These are phyloP conservation scores for Halcyon leucocephala DNA, from an alignment of 2,797 vertebrate species.

Conservation along the genomic window DNA sequence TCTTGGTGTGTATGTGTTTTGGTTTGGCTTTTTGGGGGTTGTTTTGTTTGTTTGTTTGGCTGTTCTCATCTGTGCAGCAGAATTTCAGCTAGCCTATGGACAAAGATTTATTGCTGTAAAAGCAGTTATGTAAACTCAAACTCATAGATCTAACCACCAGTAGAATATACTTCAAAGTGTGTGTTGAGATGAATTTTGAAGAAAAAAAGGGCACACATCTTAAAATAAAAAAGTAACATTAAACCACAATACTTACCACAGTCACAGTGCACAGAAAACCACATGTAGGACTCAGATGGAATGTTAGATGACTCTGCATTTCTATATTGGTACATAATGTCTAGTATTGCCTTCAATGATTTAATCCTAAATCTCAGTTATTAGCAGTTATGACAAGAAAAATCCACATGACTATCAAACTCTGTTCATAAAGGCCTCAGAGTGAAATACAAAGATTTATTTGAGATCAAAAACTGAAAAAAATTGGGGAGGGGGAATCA, in stretches of 20 bases:
- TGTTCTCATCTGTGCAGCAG: not conserved
- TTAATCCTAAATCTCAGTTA: not conserved
- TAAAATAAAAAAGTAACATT: not conserved
- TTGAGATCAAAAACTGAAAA: not conserved
- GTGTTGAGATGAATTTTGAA: not conserved
- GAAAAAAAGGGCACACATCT: not conserved
- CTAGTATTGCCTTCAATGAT: not conserved
- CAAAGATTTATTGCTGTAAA: not conserved
- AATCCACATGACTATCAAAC: not conserved
- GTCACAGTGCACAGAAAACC: not conserved
- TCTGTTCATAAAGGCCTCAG: not conserved
- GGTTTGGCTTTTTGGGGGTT: not conserved
- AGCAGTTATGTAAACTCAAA: not conserved
- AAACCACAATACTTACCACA: not conserved
- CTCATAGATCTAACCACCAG: not conserved
- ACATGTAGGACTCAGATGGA: not conserved
- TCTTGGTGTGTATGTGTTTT: too few species aligned
- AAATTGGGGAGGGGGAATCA: not conserved
- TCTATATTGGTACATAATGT: not conserved
- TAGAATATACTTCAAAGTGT: not conserved
- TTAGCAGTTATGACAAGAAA: not conserved
- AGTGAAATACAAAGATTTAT: not conserved
- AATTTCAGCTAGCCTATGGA: not conserved
- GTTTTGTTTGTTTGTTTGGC: not conserved
- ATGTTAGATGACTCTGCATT: not conserved